Percentiles rank a stretch among this genome's conserved stretches.
Conservation (phyloP, 2,113 vertebrate genomes). For the Callospermophilus lateralis region DNA sequence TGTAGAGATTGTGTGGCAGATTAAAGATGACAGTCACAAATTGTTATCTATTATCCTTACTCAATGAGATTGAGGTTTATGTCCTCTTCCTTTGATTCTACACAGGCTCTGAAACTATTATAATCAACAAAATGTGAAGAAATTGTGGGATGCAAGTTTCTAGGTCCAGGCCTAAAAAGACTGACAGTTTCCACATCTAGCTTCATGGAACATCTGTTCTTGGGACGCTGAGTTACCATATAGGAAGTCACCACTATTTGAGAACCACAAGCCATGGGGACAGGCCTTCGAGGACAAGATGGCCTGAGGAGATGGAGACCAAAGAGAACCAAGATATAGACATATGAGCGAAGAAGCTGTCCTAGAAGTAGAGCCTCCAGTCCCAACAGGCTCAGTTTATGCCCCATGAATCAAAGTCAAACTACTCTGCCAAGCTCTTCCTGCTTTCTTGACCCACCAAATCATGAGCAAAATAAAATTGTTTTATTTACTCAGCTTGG, state of each 20-base stretch:
- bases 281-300: background rate
- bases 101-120: background rate
- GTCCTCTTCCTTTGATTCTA: background rate
- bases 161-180: background rate
- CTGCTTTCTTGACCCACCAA: background rate
- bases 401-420: background rate
- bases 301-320: background rate
- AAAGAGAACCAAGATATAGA: background rate
- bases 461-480: background rate
- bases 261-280: background rate
- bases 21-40: background rate
- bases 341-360: background rate
- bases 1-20: background rate
- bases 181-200: background rate
- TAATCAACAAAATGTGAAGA: background rate
- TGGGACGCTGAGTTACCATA: background rate
- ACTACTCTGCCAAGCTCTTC: background rate
- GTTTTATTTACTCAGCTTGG: background rate
- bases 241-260: background rate
- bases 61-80: background rate
- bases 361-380: background rate
- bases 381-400: background rate
- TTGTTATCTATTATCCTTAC: background rate
- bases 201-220: background rate
- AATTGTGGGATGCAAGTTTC: background rate